phyloP scores from a whole-genome alignment of 2,113 vertebrate species.

The Corythoichthys haematopterus region DNA sequence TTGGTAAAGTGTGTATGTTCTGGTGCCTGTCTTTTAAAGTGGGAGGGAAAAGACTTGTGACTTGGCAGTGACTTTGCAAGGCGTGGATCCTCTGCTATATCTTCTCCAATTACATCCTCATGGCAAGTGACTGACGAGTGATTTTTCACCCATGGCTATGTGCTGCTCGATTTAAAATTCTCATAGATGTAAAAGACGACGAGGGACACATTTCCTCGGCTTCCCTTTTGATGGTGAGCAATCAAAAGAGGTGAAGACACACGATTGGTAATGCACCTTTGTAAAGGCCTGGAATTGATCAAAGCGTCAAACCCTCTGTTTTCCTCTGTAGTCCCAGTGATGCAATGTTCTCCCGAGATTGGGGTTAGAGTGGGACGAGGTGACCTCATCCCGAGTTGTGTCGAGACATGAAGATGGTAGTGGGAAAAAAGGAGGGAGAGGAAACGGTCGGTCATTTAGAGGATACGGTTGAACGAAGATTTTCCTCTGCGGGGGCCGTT shows the following conservation, averaged over 20 bases:
- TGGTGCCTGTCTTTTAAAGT: slow-evolving; percentile 38
- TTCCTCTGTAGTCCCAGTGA: neutral
- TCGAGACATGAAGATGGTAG: slow-evolving; percentile 22
- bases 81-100: slow-evolving; percentile 43
- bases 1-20: slow-evolving; percentile 18
- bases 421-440: slow-evolving; percentile 12
- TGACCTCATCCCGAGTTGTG: slow-evolving; percentile 29
- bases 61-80: slow-evolving; percentile 36
- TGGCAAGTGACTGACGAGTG: slow-evolving; percentile 36
- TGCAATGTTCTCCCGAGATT: slow-evolving; percentile 2
- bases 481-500: slow-evolving; percentile 36
- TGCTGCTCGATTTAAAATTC: slow-evolving; percentile 30
- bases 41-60: slow-evolving; percentile 33
- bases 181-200: slow-evolving; percentile 21
- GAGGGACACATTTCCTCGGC: slow-evolving; percentile 13
- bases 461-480: slow-evolving; percentile 38
- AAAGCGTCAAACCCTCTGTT: slow-evolving; percentile 13
- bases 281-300: slow-evolving; percentile 13
- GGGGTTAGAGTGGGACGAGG: slow-evolving; percentile 30
- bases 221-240: slow-evolving; percentile 46
- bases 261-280: slow-evolving; percentile 38
- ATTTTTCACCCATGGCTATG: slow-evolving; percentile 34
- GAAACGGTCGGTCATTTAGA: slow-evolving; percentile 44
- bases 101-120: slow-evolving; percentile 52
- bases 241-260: slow-evolving; percentile 36